phyloP scores from a whole-genome alignment of 2,797 vertebrate genomes.

The Orientallactaga sibirica region DNA sequence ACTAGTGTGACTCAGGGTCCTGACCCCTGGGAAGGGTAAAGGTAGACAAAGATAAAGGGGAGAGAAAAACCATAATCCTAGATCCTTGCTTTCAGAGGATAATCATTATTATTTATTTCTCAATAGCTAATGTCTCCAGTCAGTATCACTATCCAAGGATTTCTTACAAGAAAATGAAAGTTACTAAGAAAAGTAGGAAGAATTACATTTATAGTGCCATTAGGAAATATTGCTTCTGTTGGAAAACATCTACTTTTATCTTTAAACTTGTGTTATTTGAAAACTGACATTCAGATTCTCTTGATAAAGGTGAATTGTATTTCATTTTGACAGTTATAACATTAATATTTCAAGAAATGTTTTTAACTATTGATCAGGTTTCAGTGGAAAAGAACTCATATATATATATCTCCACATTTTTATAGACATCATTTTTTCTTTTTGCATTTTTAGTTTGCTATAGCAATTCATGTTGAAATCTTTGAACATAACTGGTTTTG shows the following conservation, averaged over 20 bases:
- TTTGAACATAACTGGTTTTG: conserved; percentile 61
- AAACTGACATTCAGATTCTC: conserved; percentile 70
- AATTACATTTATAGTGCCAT: conserved; percentile 20
- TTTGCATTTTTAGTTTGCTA: conserved; percentile 54
- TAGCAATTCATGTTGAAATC: conserved; percentile 52
- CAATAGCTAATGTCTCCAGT: background rate
- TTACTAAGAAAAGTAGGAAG: background rate
- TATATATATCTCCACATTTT: background rate
- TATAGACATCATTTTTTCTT: conserved; percentile 3
- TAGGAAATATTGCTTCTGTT: conserved; percentile 28
- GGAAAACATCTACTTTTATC: conserved; percentile 57
- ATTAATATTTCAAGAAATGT: conserved; percentile 69
- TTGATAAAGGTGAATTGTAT: conserved; percentile 69
- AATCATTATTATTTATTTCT: conserved; percentile 17
- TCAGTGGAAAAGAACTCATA: conserved; percentile 51
- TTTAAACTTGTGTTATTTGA: conserved; percentile 63
- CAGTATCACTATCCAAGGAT: background rate
- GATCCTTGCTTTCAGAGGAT: conserved; percentile 3
- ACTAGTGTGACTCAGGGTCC: background rate
- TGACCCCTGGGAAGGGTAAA: background rate
- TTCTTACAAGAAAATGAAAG: background rate
- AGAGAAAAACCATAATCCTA: background rate
- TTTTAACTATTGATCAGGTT: conserved; percentile 54
- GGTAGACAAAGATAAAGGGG: background rate
- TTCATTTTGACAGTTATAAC: conserved; percentile 70